These are phyloP conservation scores for Eurosta solidaginis DNA, from an alignment of 1,140 invertebrate species.

Conservation along the genomic window DNA sequence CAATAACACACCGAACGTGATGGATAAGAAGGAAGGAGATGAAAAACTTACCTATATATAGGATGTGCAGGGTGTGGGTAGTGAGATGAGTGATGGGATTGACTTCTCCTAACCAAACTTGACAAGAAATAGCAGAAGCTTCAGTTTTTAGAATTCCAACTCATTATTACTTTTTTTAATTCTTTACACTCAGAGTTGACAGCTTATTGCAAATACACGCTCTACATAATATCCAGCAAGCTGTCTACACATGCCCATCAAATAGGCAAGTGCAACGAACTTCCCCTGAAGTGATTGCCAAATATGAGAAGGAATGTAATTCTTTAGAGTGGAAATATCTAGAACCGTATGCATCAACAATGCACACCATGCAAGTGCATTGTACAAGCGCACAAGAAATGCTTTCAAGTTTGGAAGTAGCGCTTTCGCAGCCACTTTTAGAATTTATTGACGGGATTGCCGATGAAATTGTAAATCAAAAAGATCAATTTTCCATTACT, in stretches of 20 bases:
- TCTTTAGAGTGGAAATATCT: constrained; percentile 69
- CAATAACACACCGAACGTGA: too few relatives aligned
- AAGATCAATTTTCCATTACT: not conserved
- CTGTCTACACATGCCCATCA: constrained; percentile 14
- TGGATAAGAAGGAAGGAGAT: too few relatives aligned
- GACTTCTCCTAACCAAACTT: too few relatives aligned
- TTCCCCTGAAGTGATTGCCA: not conserved
- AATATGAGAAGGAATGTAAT: constrained; percentile 39
- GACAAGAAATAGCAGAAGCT: too few relatives aligned
- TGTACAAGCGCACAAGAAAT: not conserved
- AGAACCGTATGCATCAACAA: constrained; percentile 35
- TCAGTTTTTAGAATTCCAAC: not conserved
- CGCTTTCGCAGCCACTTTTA: not conserved
- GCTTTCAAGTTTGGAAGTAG: not conserved
- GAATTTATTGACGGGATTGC: constrained; percentile 5
- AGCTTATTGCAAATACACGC: constrained; percentile 70
- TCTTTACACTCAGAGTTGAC: constrained; percentile 54
- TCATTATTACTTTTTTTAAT: not conserved
- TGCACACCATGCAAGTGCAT: not conserved
- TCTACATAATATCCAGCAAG: constrained; percentile 67
- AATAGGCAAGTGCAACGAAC: not conserved
- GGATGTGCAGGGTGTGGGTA: too few relatives aligned
- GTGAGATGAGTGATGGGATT: too few relatives aligned
- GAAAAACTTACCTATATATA: too few relatives aligned
- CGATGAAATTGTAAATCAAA: not conserved